Evolutionary conservation across 2,797 vertebrate species (phyloP).

Genomic region (Vultur gryphus): DNA sequence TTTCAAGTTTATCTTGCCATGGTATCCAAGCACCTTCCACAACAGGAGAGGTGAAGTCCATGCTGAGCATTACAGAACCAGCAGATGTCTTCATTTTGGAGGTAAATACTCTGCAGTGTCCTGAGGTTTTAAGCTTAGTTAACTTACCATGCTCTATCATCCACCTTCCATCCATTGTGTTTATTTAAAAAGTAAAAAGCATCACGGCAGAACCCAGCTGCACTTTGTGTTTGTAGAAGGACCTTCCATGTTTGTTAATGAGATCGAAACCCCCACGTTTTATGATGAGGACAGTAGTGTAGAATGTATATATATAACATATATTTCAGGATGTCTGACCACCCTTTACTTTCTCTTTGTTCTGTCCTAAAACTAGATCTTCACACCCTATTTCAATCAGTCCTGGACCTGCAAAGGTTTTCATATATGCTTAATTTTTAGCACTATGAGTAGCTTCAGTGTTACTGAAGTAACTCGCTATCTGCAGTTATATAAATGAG

Average conservation of each 20-base stretch:
- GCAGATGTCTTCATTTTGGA: background rate
- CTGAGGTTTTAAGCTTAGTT: background rate
- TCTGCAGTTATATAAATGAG: background rate
- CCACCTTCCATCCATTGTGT: background rate
- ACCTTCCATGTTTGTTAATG: background rate
- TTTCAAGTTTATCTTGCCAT: background rate
- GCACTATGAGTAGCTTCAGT: background rate
- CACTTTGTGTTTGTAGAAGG: background rate
- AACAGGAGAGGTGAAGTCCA: background rate
- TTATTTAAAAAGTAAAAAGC: background rate
- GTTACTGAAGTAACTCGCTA: background rate
- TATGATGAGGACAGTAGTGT: background rate
- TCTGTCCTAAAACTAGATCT: background rate
- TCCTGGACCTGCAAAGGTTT: background rate
- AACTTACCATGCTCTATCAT: background rate
- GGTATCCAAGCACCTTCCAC: background rate
- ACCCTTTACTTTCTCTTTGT: background rate
- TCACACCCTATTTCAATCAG: background rate
- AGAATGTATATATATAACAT: background rate
- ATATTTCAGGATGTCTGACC: background rate
- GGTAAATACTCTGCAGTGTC: background rate
- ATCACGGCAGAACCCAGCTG: background rate
- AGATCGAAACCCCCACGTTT: accelerated
- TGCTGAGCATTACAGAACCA: background rate
- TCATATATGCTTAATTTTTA: background rate